Evolutionary conservation across 2,113 vertebrate genomes (phyloP), one percentile per base, ranked within the genome.

Genomic region (Puntigrus tetrazona): DNA sequence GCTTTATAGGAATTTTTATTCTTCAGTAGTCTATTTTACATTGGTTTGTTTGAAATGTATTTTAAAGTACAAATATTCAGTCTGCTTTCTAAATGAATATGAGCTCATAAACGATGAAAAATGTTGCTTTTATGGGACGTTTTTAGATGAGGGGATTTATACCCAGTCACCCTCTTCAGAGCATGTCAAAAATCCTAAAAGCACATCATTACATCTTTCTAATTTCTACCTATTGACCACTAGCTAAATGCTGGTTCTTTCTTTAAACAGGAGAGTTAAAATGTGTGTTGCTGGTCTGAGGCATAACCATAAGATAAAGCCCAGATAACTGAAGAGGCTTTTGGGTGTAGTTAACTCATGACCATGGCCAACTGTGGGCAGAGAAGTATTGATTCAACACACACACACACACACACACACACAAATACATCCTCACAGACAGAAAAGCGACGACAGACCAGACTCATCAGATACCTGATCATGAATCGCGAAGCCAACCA

Each of bases 361-460:
- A 78, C 50, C 31, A 22, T 31, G 27, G 72, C 75, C 61, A 45
- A 25, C 69, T 73, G 69, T n/a, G 69, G 69, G 38, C n/a, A 73
- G 38, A 25, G 38, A 45, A n/a, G 22, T 73, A 73, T 73, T 73
- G 69, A 73, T 45, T 73, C 38, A 73, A 36, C 18, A 36, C 3
- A 36, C 67, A 75, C 77, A 74, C 67, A 81, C 78, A 81, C 67
- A 80, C 50, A 79, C 84, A 85, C 57, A 78, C 73, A 50, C 73
- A 74, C 67, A 47, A 38, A 70, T 59, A 63, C 55, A 25, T 72
- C 34, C 38, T 13, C 59, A 63, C 59, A 29, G 10, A 63, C 25
- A 27, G 5, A 34, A 11, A 59, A 76, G 47, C 47, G 52, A 75
- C 5, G 67, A 80, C 34, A 85, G 45, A 63, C 57, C 34, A 73